These are phyloP conservation scores for Bufotes viridis DNA, from an alignment of 2,797 vertebrate species.

Conservation along the genomic window DNA sequence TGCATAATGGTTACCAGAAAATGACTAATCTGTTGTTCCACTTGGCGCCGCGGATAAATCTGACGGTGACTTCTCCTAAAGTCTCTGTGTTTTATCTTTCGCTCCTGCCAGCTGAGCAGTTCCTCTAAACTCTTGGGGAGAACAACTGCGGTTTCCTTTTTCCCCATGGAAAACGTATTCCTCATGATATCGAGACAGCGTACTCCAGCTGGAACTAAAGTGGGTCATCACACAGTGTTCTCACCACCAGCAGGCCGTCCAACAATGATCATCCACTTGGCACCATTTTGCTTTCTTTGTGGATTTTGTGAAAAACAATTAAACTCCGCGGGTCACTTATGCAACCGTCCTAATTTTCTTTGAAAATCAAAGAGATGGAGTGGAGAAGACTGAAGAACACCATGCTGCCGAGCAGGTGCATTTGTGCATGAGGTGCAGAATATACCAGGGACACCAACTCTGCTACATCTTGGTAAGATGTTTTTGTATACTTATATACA, in stretches of 20 bases:
- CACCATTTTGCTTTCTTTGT: not conserved
- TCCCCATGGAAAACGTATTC: constrained; percentile 14
- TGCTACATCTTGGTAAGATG: not conserved
- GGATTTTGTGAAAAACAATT: not conserved
- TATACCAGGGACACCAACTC: not conserved
- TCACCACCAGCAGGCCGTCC: constrained; percentile 1
- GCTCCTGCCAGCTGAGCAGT: constrained; percentile 3
- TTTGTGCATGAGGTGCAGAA: not conserved
- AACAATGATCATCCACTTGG: constrained; percentile 13
- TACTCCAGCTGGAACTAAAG: constrained; percentile 25
- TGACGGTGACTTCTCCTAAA: not conserved
- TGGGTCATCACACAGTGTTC: constrained; percentile 34
- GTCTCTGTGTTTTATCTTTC: not conserved
- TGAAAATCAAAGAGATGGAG: not conserved
- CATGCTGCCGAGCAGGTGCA: not conserved
- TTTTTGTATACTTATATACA: not conserved
- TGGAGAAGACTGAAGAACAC: not conserved
- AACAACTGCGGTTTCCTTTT: not conserved
- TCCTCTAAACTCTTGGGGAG: constrained; percentile 11
- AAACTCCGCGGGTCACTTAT: not conserved
- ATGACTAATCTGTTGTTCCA: not conserved
- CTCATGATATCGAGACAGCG: constrained; percentile 7
- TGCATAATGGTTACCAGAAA: too few species aligned
- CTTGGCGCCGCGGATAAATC: not conserved
- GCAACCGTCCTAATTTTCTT: not conserved